Conservation (phyloP, 2,113 vertebrate genomes). For the Lepisosteus osseus region DNA sequence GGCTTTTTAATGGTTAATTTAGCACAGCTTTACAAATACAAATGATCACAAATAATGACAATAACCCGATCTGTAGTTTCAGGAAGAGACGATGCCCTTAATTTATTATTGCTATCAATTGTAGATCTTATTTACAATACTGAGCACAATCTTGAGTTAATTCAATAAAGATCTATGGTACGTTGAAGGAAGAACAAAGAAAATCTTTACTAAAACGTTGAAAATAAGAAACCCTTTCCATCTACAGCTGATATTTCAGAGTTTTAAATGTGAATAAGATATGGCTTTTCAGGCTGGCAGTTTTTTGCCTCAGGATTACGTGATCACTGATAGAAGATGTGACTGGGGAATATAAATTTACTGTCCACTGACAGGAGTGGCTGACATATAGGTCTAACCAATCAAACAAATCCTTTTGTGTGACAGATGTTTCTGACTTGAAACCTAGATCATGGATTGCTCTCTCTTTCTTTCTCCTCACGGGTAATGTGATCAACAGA, state of each 20-base stretch:
- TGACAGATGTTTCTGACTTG: constrained; percentile 61
- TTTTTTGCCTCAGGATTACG: constrained; percentile 31
- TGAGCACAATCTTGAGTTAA: too few relatives aligned
- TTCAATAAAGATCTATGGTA: background rate
- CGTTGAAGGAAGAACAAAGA: background rate
- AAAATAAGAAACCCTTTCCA: background rate
- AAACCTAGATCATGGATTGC: constrained; percentile 48
- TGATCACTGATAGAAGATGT: constrained; percentile 46
- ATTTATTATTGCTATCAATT: background rate
- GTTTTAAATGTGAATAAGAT: constrained; percentile 44
- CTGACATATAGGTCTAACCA: constrained; percentile 57
- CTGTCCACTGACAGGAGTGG: constrained; percentile 47
- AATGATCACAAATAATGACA: constrained; percentile 11
- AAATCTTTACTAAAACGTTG: background rate
- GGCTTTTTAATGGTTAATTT: constrained; percentile 25
- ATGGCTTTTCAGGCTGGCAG: constrained; percentile 44
- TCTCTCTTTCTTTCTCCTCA: constrained; percentile 22
- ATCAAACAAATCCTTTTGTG: constrained; percentile 57
- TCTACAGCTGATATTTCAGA: constrained; percentile 18
- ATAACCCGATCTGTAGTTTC: background rate
- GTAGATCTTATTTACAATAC: background rate
- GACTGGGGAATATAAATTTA: constrained; percentile 60
- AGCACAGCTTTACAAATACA: constrained; percentile 9
- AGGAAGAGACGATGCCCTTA: background rate
- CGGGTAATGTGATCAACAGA: background rate